Evolutionary conservation across 2,888 invertebrate species (phyloP).

Genomic region (Drosophila setosimentum): DNA sequence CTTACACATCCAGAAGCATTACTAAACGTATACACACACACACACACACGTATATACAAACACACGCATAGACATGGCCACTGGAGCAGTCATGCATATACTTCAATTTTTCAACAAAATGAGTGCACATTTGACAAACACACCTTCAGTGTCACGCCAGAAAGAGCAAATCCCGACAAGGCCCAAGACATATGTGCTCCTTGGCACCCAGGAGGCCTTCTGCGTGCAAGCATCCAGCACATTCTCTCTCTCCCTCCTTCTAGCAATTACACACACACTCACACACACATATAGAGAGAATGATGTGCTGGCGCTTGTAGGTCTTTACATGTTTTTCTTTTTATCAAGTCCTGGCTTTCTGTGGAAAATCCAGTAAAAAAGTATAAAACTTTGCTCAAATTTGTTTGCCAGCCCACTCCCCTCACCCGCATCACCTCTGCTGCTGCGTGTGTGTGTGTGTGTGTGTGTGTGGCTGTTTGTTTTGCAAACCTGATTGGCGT

Average conservation of each 20-base stretch:
- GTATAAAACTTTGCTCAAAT: constrained; percentile 70
- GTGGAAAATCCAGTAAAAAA: constrained; percentile 54
- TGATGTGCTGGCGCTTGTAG: constrained; percentile 32
- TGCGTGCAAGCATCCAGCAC: constrained; percentile 10
- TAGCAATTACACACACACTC: background rate
- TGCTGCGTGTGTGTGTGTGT: background rate
- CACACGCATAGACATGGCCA: constrained; percentile 20
- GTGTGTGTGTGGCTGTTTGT: constrained; percentile 26
- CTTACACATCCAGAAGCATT: constrained; percentile 45
- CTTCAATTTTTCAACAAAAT: constrained; percentile 79
- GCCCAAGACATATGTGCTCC: constrained; percentile 62
- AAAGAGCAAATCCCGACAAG: constrained; percentile 58
- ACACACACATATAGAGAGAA: background rate
- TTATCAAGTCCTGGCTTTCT: constrained; percentile 34
- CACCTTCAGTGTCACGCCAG: constrained; percentile 66
- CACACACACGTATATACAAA: constrained; percentile 4
- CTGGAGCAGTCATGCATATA: constrained; percentile 77
- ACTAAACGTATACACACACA: constrained; percentile 28
- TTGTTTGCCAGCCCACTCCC: constrained; percentile 23
- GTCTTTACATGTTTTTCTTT: constrained; percentile 57
- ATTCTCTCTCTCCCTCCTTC: background rate
- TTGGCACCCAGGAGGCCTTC: constrained; percentile 17
- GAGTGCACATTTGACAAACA: constrained; percentile 80
- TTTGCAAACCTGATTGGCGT: constrained; percentile 44
- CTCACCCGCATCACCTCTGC: background rate